phyloP scores from a whole-genome alignment of 2,888 invertebrate genomes.

The Caenorhabditis macrosperma region DNA sequence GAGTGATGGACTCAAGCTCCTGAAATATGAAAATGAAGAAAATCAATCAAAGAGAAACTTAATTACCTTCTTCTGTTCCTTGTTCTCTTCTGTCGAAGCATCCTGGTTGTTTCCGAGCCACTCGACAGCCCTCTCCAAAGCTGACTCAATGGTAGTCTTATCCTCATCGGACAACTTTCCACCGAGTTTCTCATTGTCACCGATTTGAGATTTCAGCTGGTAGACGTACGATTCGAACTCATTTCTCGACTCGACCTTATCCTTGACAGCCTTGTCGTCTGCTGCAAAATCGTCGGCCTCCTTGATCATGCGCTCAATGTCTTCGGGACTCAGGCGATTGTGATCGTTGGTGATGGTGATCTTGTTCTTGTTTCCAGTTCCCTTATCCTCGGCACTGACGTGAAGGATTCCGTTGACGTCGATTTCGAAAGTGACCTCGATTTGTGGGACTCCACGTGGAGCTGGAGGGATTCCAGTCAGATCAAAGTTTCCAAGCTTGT shows the following conservation, averaged over 20 bases:
- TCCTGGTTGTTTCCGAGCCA: conserved; percentile 93
- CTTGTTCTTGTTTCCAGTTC: too few species aligned
- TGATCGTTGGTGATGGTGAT: conserved; percentile 97
- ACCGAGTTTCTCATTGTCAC: conserved; percentile 96
- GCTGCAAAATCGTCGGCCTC: conserved; percentile 99
- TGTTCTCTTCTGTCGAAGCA: conserved; percentile 82
- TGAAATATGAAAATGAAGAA: conserved; percentile 80
- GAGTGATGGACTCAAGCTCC: conserved; percentile 93
- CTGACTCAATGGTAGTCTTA: conserved; percentile 92
- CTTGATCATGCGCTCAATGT: conserved; percentile 98
- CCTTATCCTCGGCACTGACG: conserved; percentile 98
- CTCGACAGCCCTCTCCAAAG: conserved; percentile 95
- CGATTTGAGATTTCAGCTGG: conserved; percentile 92
- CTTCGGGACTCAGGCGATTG: conserved; percentile 91
- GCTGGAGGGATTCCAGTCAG: conserved; percentile 82
- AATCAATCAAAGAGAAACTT: background rate
- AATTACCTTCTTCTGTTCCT: conserved; percentile 84
- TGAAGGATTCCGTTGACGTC: conserved; percentile 82
- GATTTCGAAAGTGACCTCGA: conserved; percentile 83
- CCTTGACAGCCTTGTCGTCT: conserved; percentile 91
- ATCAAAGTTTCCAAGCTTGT: conserved; percentile 97
- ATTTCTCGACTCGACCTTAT: conserved; percentile 88
- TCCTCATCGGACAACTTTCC: conserved; percentile 89
- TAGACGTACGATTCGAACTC: conserved; percentile 97
- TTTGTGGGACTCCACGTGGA: too few species aligned